These are phyloP conservation scores for Cirrhinus molitorella DNA, from an alignment of 2,797 vertebrate species.

Conservation along the genomic window DNA sequence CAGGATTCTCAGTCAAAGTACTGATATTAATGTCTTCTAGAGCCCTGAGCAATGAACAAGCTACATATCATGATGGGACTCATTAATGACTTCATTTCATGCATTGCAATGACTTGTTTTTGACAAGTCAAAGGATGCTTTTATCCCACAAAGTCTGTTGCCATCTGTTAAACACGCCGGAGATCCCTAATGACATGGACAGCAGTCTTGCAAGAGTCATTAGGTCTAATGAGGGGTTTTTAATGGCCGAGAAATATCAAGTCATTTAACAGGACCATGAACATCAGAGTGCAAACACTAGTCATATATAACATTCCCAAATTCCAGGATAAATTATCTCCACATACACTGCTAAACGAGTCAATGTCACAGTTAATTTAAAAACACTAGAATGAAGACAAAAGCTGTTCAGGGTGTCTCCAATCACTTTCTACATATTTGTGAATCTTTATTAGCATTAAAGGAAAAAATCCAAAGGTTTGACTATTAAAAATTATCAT, in stretches of 20 bases:
- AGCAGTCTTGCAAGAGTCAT: conserved; percentile 31
- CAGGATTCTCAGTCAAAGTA: background rate
- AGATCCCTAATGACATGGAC: conserved; percentile 1
- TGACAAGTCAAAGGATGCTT: conserved; percentile 33
- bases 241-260: conserved; percentile 18
- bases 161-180: conserved; percentile 37
- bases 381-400: background rate
- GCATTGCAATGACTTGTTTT: conserved; percentile 37
- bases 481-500: no score
- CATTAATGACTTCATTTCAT: conserved; percentile 32
- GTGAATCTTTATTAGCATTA: background rate
- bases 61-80: background rate
- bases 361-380: no score
- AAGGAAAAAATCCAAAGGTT: background rate
- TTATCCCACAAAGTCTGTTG: conserved; percentile 36
- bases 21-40: background rate
- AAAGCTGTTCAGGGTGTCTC: background rate
- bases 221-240: conserved; percentile 8
- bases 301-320: background rate
- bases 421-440: background rate
- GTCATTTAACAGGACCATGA: conserved; percentile 19
- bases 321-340: background rate
- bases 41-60: conserved; percentile 1
- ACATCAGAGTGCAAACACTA: background rate
- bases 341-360: background rate